Evolutionary conservation across 1,140 invertebrate species (phyloP).

Genomic region (Plutomurus gul): DNA sequence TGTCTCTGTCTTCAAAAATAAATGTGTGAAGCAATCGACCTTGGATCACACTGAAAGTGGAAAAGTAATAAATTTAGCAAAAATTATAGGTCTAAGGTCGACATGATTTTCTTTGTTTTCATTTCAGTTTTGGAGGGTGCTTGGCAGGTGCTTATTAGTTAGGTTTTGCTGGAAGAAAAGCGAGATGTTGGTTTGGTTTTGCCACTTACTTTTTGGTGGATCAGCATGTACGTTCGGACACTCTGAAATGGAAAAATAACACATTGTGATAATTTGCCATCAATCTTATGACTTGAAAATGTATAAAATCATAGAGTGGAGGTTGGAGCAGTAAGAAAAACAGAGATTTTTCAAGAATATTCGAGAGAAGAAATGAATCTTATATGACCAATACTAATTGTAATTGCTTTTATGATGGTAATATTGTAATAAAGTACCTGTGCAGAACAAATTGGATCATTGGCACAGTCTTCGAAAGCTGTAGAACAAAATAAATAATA

Average conservation of each 20-base stretch:
- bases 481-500: neutral
- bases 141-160: conserved; percentile 6
- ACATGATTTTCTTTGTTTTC: neutral
- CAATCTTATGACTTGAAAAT: neutral
- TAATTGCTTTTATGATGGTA: too few relatives aligned
- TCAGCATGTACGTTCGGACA: conserved; percentile 53
- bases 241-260: conserved; percentile 12
- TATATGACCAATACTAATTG: too few relatives aligned
- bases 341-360: neutral
- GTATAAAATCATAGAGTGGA: neutral
- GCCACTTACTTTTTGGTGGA: conserved; percentile 44
- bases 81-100: conserved; percentile 6
- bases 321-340: neutral
- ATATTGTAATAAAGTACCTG: too few relatives aligned
- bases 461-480: conserved; percentile 52
- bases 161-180: neutral
- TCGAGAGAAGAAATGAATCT: neutral
- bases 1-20: neutral
- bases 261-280: neutral
- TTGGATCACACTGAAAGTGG: neutral
- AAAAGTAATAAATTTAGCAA: neutral
- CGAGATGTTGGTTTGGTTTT: neutral
- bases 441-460: conserved; percentile 51
- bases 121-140: neutral
- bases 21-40: neutral